Evolutionary conservation across 2,888 invertebrate genomes (phyloP), one percentile per base, ranked within the genome.

Genomic region (Drosophila villosipedis): DNA sequence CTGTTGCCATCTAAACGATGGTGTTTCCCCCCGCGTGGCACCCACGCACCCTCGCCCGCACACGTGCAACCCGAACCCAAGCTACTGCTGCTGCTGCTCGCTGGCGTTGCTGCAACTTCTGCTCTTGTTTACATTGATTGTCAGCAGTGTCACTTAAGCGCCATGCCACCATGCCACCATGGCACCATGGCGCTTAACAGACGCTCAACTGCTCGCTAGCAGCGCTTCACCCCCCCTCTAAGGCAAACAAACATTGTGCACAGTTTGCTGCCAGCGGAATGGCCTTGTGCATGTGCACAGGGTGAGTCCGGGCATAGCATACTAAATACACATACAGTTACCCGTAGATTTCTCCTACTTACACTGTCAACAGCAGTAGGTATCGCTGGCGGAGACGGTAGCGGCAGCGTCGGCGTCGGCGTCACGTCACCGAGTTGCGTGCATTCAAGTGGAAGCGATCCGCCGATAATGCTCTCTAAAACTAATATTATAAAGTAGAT

Each of bases 391-490:
- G 14, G 37, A 49, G 52, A 53, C 49, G 64, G 43, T 39, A 55
- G 39, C 33, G 68, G 37, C 41, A 50, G 33, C 66, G 66, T 63
- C 64, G 4, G 33, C 35, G 60, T 52, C 35, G 61, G 62, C 69
- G 82, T 73, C 83, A 69, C 70, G 73, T 74, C 78, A 76, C 67
- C 82, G 72, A 68, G 71, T 61, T 68, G 78, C 73, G 64, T 75
- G 75, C 89, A 89, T 70, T 91, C 84, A 86, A 90, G 91, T 91
- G 90, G 91, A 88, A 89, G 80, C 83, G 84, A 91, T 91, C 91
- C 88, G 76, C 77, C 85, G 91, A 91, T 91, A 91, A 91, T 91
- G 81, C 91, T 89, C 86, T 86, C 84, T 88, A 90, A 90, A 92
- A 90, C 88, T 82, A 88, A 91, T 87, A 91, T 83, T 84, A 91